Evolutionary conservation across 2,888 invertebrate species (phyloP), one percentile per base, ranked within the genome.

Genomic region (Cancer borealis): DNA sequence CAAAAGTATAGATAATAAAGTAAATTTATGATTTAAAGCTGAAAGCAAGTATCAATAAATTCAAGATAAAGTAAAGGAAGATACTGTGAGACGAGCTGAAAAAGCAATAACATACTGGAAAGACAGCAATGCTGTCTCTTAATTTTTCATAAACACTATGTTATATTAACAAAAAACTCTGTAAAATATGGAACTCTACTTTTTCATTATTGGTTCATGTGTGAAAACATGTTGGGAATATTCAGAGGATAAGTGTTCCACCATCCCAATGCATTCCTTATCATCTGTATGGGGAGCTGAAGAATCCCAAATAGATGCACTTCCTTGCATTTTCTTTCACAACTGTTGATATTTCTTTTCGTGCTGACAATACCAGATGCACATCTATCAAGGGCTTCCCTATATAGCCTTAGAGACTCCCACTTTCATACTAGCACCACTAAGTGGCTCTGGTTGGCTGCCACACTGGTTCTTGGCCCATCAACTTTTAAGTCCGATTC

Each of bases 81-180:
- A 84, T 84, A 84, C 84, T 84, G 84, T 84, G 84, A 84, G 84
- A 39, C 26, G 73, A 84, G 84, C 84, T 39, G 84, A 84, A 84
- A 84, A 84, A 84, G 84, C 84, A 84, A 84, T 84, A 30, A 84
- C n/a, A 84, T 84, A 39, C 17, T 84, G 30, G 39, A 84, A 39
- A 39, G 84, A 84, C 84, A 84, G 84, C 84, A 84, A 84, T 84
- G 84, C 84, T 84, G 84, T 84, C 39, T 12, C 84, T 84, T 84
- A 12, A 12, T 0, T 39, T 39, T 84, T 30, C 39, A 84, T 79
- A 73, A 73, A 73, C 73, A 39, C 39, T 39, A 73, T 26, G 30
- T 39, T 12, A 39, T 84, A 14, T 84, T 84, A 2, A 84, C 17
- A 39, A 84, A 84, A 54, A 10, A 3, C 6, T 84, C 1, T 12